Evolutionary conservation across 2,113 vertebrate genomes (phyloP), one percentile per base, ranked within the genome.

Genomic region (Carollia perspicillata): DNA sequence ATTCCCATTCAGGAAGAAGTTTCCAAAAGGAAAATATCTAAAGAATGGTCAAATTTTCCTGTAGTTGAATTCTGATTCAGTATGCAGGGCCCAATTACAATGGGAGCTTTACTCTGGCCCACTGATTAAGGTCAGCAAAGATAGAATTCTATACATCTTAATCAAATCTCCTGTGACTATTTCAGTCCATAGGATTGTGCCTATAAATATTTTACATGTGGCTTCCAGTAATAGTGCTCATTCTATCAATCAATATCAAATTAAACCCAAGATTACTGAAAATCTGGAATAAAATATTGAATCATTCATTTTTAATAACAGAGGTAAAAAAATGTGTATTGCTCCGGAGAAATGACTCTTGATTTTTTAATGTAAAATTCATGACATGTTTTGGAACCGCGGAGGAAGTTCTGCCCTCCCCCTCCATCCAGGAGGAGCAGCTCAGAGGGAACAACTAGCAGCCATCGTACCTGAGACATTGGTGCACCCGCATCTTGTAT

Each of bases 171-270:
- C 20, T 93, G 8, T 75, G 90, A 95, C 69, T 84, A 87, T 95
- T 66, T 93, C 55, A 84, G 42, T 84, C 51, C 5, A 26, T 68
- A 93, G 55, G 75, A 80, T 92, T 84, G 16, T 71, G 26, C 20
- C 84, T 83, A 35, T 97, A 93, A 97, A 93, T 95, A 92, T 96
- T 96, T 95, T 80, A 93, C 86, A 77, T 49, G 20, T 55, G 87
- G 55, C 16, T 97, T 90, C 84, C 63, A 92, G 87, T 89, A 94
- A 94, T 78, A 83, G 72, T 68, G 10, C 68, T 95, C 40, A 78
- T 95, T 92, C 87, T 68, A 83, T 93, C 68, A 44, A 66, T 93
- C 88, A 94, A 95, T 95, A 87, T 86, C 49, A 96, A 95, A 74
- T 90, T 84, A 95, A 79, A 69, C 35, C 42, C 69, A 89, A 75